Evolutionary conservation across 2,888 invertebrate species (phyloP).

Genomic region (Deroplatys truncata): DNA sequence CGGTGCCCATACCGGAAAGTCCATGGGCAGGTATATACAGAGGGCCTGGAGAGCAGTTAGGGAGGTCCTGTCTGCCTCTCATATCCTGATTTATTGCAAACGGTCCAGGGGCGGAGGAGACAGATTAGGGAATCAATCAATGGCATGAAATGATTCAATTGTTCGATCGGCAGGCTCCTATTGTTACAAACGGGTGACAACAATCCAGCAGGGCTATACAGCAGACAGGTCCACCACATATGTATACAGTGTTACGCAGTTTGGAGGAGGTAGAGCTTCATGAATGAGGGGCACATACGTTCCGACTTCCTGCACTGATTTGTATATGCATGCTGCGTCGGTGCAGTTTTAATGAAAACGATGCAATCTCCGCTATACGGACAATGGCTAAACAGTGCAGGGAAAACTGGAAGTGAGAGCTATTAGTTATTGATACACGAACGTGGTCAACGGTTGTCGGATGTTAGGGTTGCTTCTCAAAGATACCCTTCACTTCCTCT

Average conservation of each 20-base stretch:
- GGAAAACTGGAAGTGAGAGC: not conserved
- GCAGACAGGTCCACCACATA: not conserved
- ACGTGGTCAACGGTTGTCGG: not conserved
- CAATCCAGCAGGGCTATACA: conserved; percentile 5
- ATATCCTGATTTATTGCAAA: conserved; percentile 26
- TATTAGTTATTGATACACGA: not conserved
- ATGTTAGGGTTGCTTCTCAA: not conserved
- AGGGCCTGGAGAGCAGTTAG: not conserved
- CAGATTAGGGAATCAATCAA: conserved; percentile 27
- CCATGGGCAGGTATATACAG: not conserved
- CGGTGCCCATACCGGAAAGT: conserved; percentile 1
- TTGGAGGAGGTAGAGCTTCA: not conserved
- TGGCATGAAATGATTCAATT: conserved; percentile 29
- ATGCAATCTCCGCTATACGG: not conserved
- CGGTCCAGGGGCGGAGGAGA: not conserved
- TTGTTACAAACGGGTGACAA: conserved; percentile 24
- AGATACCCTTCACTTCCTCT: not conserved
- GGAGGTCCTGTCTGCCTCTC: not conserved
- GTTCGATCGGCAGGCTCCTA: conserved; percentile 25
- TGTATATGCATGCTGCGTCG: not conserved
- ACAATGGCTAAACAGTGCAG: not conserved
- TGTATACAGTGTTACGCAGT: not conserved
- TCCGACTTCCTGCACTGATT: not conserved
- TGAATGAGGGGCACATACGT: conserved; percentile 5
- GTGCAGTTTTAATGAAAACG: not conserved